Evolutionary conservation across 1,140 invertebrate species (phyloP).

Genomic region (Melanaphis sacchari): DNA sequence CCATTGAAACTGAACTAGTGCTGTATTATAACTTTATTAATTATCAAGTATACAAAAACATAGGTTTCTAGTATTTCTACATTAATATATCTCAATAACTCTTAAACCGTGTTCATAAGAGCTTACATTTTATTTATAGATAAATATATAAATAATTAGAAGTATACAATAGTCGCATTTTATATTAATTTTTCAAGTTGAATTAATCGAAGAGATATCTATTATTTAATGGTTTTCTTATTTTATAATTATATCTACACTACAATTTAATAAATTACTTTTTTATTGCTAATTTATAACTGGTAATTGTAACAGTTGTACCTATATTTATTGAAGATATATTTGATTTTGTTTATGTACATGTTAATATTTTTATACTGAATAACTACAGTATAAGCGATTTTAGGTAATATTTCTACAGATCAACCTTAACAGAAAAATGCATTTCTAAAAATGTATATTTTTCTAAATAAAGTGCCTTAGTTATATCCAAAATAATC

Average conservation of each 20-base stretch:
- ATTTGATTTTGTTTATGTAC: background rate
- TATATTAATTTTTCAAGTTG: background rate
- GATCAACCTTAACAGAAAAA: background rate
- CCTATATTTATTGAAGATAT: background rate
- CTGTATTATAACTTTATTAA: background rate
- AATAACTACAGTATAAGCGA: background rate
- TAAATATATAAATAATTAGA: constrained; percentile 1
- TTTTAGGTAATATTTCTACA: background rate
- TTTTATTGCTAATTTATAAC: background rate
- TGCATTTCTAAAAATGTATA: background rate
- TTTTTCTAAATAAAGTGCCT: background rate
- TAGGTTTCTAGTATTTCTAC: background rate
- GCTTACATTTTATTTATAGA: background rate
- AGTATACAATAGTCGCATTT: background rate
- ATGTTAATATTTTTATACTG: background rate
- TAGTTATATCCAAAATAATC: background rate
- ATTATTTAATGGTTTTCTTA: background rate
- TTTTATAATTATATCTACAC: background rate
- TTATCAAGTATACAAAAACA: background rate
- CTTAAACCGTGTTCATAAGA: background rate
- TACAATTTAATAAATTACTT: background rate
- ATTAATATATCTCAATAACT: background rate
- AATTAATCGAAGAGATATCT: background rate
- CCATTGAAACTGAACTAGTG: background rate
- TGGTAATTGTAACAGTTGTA: background rate